Evolutionary conservation across 2,113 vertebrate species (phyloP).

Genomic region (Todiramphus saurophagus): DNA sequence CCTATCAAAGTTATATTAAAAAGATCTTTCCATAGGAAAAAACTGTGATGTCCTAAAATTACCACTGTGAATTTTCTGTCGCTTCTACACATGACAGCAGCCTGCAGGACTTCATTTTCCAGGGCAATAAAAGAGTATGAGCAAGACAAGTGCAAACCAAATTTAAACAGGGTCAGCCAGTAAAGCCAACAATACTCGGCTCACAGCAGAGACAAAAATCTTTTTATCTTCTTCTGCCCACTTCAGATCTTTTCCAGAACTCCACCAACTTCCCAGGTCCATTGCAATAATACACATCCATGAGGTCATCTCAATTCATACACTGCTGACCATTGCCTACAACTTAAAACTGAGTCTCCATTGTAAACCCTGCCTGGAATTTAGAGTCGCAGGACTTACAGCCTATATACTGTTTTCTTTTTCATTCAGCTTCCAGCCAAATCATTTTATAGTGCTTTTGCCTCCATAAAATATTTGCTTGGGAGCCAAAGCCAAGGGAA

Average conservation of each 20-base stretch:
- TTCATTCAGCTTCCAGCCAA: conserved; percentile 53
- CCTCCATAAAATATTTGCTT: conserved; percentile 57
- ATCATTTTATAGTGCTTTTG: conserved; percentile 61
- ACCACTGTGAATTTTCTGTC: not conserved
- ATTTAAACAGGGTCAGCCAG: conserved; percentile 16
- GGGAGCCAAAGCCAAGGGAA: not conserved
- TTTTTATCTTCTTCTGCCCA: conserved; percentile 59
- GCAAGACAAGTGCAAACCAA: conserved; percentile 34
- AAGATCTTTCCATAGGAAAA: not conserved
- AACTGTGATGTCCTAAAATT: not conserved
- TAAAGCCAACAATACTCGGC: not conserved
- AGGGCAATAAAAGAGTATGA: not conserved
- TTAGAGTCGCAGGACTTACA: conserved; percentile 28
- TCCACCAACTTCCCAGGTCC: conserved; percentile 17
- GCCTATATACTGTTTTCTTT: conserved; percentile 52
- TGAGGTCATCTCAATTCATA: conserved; percentile 38
- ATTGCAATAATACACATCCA: conserved; percentile 17
- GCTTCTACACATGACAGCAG: not conserved
- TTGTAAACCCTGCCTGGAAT: conserved; percentile 46
- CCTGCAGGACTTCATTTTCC: not conserved
- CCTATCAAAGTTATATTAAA: not conserved
- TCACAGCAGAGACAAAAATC: conserved; percentile 41
- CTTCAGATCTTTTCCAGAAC: conserved; percentile 48
- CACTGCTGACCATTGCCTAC: conserved; percentile 22
- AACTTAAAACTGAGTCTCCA: conserved; percentile 44